Base-by-base conservation (phyloP, 2,797 vertebrate genomes). In the Glossophaga mutica region DNA sequence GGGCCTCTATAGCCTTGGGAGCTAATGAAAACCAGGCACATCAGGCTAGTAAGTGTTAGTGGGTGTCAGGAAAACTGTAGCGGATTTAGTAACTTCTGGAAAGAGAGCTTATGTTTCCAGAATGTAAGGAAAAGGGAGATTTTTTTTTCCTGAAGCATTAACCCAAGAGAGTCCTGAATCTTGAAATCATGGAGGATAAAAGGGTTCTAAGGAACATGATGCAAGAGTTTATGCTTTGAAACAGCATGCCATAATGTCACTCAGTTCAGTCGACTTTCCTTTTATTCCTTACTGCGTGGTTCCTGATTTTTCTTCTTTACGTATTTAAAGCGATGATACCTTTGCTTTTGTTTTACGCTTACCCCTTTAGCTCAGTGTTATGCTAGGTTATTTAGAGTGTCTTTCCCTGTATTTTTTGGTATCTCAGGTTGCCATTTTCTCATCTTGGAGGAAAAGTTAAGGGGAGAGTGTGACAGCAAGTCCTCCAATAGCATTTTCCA, bases 121-220 rank as follows among this genome's bases (percentile, higher is more conserved):
- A 91, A 71, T 95, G 87, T 76, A 74, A 87, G 62, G 42, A 78
- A 83, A 82, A 62, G 50, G 14, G 34, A 10, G 9, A 4, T 82
- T 10, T 82, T 93, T 90, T 91, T 90, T 48, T 93, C n/a, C 68
- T 91, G 42, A 92, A 91, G 16, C 12, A 50, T 14, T 88, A 92
- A 48, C 48, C 42, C 42, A 81, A 34, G 22, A 90, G 32, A 90
- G 48, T 78, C 10, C 59, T 42, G 48, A 70, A 22, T 62, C 84
- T 88, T 62, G 46, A 88, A 82, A 48, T 93, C 67, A 14, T 50
- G 39, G 32, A 81, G 24, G 55, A 65, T 77, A 24, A 84, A 83
- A 48, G 10, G 1, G 91, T 68, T 76, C 73, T 59, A 50, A 83
- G 67, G 21, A 55, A 5, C 48, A 16, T 37, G 67, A 59, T 67